Conservation (phyloP, 2,888 invertebrate genomes). For the Gortyna flavago region DNA sequence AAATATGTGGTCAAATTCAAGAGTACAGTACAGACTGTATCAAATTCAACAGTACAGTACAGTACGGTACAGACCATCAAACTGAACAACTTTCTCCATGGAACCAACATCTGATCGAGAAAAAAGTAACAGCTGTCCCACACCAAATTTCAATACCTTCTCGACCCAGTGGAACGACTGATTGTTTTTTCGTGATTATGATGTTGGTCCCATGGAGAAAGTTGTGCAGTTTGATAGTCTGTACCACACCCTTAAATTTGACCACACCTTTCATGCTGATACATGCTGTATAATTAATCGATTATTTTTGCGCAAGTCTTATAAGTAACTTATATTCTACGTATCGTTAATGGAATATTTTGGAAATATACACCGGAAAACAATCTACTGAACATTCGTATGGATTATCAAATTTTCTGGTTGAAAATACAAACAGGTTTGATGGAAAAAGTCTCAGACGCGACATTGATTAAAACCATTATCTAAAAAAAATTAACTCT, state of each 20-base stretch:
- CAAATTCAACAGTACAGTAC: too few species aligned
- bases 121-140: not conserved
- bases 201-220: not conserved
- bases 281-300: not conserved
- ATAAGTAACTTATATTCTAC: not conserved
- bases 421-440: not conserved
- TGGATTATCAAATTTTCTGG: not conserved
- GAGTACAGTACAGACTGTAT: too few species aligned
- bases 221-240: not conserved
- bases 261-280: not conserved
- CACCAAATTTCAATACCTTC: not conserved
- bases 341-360: not conserved
- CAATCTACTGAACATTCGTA: too few species aligned
- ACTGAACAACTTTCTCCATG: not conserved
- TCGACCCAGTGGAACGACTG: not conserved
- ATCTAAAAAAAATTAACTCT: not conserved
- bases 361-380: not conserved
- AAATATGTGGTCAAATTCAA: not conserved
- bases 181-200: not conserved
- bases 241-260: not conserved
- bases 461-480: not conserved
- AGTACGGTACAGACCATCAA: not conserved
- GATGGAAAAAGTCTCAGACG: not conserved
- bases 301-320: not conserved
- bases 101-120: not conserved